Evolutionary conservation across 2,888 invertebrate species (phyloP).

Genomic region (Graphium colonna): DNA sequence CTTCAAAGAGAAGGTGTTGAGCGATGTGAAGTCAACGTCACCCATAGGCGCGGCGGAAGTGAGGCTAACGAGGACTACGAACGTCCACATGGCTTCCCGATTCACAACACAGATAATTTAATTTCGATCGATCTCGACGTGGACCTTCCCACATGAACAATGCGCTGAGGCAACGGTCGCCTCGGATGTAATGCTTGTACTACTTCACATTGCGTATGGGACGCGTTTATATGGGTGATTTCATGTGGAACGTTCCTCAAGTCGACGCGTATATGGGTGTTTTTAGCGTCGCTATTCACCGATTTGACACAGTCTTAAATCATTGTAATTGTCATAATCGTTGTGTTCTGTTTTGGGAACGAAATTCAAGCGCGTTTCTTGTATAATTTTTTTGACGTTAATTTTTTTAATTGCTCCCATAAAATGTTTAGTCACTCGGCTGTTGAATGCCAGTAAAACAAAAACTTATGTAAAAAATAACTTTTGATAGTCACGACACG

Average conservation of each 20-base stretch:
- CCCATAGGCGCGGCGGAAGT: slow-evolving; percentile 48
- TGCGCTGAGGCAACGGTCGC: slow-evolving; percentile 53
- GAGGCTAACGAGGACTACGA: slow-evolving; percentile 41
- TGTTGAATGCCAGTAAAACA: background rate
- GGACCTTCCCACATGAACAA: slow-evolving; percentile 57
- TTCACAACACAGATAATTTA: slow-evolving; percentile 39
- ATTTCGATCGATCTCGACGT: slow-evolving; percentile 46
- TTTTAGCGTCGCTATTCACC: slow-evolving; percentile 27
- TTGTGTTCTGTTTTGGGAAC: slow-evolving; percentile 6
- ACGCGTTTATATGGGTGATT: slow-evolving; percentile 32
- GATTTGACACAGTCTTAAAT: slow-evolving; percentile 24
- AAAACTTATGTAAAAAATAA: background rate
- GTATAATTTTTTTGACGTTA: background rate
- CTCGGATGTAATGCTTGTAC: slow-evolving; percentile 27
- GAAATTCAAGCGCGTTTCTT: background rate
- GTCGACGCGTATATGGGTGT: slow-evolving; percentile 31
- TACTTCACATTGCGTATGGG: slow-evolving; percentile 24
- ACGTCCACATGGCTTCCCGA: slow-evolving; percentile 50
- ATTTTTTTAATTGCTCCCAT: background rate
- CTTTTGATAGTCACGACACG: background rate
- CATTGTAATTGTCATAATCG: slow-evolving; percentile 10
- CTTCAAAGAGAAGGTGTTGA: slow-evolving; percentile 61
- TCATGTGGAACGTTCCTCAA: slow-evolving; percentile 21
- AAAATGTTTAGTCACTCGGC: background rate
- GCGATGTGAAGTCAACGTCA: slow-evolving; percentile 45